A percentile compares a stretch with the other conserved stretches of the same genome.
phyloP scores from a whole-genome alignment of 1,140 invertebrate genomes.

The Drosophila subpulchrella region DNA sequence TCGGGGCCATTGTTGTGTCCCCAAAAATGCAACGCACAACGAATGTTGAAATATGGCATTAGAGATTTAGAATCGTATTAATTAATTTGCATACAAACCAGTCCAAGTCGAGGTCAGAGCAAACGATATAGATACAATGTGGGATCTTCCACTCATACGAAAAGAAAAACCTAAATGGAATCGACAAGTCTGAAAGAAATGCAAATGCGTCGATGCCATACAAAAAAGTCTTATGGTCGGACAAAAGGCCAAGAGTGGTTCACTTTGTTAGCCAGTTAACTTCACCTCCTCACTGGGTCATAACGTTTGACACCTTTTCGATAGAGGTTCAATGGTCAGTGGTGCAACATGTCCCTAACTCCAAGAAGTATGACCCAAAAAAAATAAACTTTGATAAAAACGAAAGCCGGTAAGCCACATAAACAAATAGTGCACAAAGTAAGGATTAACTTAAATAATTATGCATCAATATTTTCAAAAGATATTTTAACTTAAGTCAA shows the following conservation, averaged over 20 bases:
- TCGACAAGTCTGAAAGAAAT: conserved; percentile 32
- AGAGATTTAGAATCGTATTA: conserved; percentile 43
- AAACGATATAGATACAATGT: conserved; percentile 11
- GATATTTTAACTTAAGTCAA: neutral
- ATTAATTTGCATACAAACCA: conserved; percentile 55
- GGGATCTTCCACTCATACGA: conserved; percentile 13
- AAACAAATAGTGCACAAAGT: neutral
- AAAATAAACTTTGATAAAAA: neutral
- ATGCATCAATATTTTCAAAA: neutral
- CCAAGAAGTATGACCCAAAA: neutral
- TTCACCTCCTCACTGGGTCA: conserved; percentile 41
- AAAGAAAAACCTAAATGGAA: conserved; percentile 1
- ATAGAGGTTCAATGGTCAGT: conserved; percentile 16
- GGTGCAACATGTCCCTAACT: conserved; percentile 15
- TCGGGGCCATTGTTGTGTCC: conserved; percentile 24
- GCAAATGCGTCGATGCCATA: conserved; percentile 34
- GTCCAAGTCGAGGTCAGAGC: conserved; percentile 35
- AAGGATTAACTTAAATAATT: neutral
- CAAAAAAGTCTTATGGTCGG: conserved; percentile 39
- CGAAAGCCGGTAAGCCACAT: neutral
- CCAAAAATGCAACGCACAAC: conserved; percentile 37
- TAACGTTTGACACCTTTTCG: conserved; percentile 44
- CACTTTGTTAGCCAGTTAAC: conserved; percentile 31
- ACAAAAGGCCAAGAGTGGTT: conserved; percentile 36
- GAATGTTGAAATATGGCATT: conserved; percentile 48